Evolutionary conservation across 2,888 invertebrate species (phyloP).

Genomic region (Drosophila rellima): DNA sequence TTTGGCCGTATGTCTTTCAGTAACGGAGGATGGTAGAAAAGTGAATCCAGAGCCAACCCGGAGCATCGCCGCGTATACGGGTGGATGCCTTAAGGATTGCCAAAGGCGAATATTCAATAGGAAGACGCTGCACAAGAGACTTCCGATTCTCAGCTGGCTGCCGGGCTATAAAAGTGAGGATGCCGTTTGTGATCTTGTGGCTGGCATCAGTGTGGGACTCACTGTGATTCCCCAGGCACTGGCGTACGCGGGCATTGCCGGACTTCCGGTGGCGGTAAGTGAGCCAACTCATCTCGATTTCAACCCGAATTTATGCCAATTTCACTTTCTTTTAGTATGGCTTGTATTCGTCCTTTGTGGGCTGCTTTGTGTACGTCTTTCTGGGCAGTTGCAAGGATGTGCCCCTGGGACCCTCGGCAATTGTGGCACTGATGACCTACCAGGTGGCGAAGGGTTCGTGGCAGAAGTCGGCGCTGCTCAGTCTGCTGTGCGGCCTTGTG

Average conservation of each 20-base stretch:
- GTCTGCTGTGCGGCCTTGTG: slow-evolving; percentile 91
- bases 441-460: slow-evolving; percentile 90
- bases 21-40: slow-evolving; percentile 86
- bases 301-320: neutral
- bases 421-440: slow-evolving; percentile 94
- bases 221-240: slow-evolving; percentile 97
- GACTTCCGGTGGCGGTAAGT: slow-evolving; percentile 89
- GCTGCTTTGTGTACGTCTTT: slow-evolving; percentile 95
- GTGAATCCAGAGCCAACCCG: slow-evolving; percentile 76
- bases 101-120: slow-evolving; percentile 87
- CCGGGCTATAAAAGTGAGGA: slow-evolving; percentile 90
- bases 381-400: slow-evolving; percentile 97
- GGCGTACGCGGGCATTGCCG: slow-evolving; percentile 93
- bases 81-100: slow-evolving; percentile 86
- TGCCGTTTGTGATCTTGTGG: slow-evolving; percentile 94
- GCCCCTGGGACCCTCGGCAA: slow-evolving; percentile 96
- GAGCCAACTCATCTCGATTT: no score
- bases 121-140: slow-evolving; percentile 90
- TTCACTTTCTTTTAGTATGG: slow-evolving; percentile 89
- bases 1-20: slow-evolving; percentile 80
- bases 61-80: slow-evolving; percentile 78
- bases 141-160: slow-evolving; percentile 92
- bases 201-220: slow-evolving; percentile 96
- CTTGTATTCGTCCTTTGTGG: slow-evolving; percentile 96
- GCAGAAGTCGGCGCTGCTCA: slow-evolving; percentile 89